Percentiles rank a stretch among this genome's conserved stretches.
These are phyloP conservation scores for Pavo muticus DNA, from an alignment of 2,113 vertebrate genomes.

Conservation along the genomic window DNA sequence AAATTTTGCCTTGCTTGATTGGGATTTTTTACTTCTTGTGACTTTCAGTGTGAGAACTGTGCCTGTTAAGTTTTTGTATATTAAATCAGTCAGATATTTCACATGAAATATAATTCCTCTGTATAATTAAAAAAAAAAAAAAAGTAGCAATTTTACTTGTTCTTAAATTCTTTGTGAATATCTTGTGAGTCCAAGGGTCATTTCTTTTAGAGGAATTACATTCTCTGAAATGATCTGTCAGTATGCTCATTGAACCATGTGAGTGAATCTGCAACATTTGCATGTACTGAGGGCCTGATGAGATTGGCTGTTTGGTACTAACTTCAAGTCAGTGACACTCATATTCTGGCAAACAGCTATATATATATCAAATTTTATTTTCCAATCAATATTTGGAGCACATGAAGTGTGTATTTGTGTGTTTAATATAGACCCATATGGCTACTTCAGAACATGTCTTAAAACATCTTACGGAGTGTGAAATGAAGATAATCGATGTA, in stretches of 20 bases:
- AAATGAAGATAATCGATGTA: neutral
- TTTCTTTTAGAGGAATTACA: neutral
- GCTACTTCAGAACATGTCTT: rapidly evolving
- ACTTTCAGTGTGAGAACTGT: neutral
- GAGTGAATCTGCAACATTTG: neutral
- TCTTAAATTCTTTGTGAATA: neutral
- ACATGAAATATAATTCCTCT: neutral
- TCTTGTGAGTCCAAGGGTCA: neutral
- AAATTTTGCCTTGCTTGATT: neutral
- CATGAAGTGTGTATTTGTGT: rapidly evolving
- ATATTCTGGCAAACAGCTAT: neutral
- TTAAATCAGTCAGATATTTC: neutral
- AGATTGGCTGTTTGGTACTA: neutral
- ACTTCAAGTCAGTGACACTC: neutral
- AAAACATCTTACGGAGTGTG: neutral
- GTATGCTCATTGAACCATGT: neutral
- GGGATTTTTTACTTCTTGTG: neutral
- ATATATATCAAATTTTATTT: neutral
- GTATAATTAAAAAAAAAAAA: neutral
- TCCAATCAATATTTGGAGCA: neutral
- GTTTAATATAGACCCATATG: neutral
- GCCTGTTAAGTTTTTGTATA: neutral
- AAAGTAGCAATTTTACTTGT: neutral
- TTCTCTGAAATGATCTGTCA: neutral
- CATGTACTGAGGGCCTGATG: neutral